Conservation (phyloP, 2,888 invertebrate species). For the Mycogona germanica region DNA sequence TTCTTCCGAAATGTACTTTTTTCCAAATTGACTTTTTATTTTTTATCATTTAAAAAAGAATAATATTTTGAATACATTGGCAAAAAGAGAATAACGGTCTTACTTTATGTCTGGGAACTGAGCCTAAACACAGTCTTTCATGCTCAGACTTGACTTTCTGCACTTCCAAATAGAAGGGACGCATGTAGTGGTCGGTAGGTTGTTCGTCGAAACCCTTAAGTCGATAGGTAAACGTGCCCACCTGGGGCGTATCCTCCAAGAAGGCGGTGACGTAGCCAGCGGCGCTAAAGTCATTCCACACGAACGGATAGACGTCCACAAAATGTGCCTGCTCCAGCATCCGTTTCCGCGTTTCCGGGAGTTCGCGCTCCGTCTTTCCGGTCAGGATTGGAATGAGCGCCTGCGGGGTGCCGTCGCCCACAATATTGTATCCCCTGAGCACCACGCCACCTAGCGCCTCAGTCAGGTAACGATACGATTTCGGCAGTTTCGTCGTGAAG, state of each 20-base stretch:
- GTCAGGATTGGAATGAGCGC: constrained; percentile 78
- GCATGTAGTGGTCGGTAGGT: constrained; percentile 83
- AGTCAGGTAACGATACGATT: constrained; percentile 54
- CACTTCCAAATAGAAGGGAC: constrained; percentile 63
- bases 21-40: too few species aligned
- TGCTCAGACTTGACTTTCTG: constrained; percentile 43
- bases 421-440: constrained; percentile 46
- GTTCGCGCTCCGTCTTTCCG: constrained; percentile 62
- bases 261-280: constrained; percentile 50
- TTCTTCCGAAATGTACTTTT: too few species aligned
- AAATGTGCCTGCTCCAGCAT: constrained; percentile 45
- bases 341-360: constrained; percentile 69
- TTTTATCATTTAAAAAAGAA: too few species aligned
- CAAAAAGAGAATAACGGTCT: constrained; percentile 18
- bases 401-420: constrained; percentile 34
- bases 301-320: constrained; percentile 68
- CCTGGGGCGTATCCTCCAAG: constrained; percentile 70
- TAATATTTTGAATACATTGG: not conserved
- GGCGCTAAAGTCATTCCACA: constrained; percentile 59
- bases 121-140: constrained; percentile 54
- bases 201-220: constrained; percentile 68
- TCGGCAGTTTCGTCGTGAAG: constrained; percentile 63
- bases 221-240: constrained; percentile 81
- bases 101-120: constrained; percentile 59
- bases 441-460: constrained; percentile 48